phyloP scores from a whole-genome alignment of 2,888 invertebrate species.

The Onchidella celtica region DNA sequence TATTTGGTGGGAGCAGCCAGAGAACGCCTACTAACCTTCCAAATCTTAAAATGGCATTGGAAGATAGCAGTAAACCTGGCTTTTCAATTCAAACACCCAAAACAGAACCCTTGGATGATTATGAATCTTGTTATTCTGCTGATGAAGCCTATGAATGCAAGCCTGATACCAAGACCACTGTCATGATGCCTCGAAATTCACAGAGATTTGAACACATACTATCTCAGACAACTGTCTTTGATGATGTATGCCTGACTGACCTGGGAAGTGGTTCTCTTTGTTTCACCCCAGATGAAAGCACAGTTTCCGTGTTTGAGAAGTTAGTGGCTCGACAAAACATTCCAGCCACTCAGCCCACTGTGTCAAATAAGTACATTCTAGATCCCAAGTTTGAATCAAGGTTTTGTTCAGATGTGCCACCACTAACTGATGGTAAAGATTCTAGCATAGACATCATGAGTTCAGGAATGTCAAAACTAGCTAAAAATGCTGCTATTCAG shows the following conservation, averaged over 20 bases:
- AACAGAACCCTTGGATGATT: constrained; percentile 29
- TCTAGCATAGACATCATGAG: constrained; percentile 24
- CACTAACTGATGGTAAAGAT: not conserved
- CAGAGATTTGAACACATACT: constrained; percentile 44
- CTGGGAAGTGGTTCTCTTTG: not conserved
- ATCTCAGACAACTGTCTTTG: constrained; percentile 46
- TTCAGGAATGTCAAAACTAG: constrained; percentile 34
- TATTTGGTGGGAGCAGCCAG: not conserved
- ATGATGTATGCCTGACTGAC: constrained; percentile 31
- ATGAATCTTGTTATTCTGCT: constrained; percentile 13
- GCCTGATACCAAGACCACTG: not conserved
- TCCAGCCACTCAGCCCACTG: constrained; percentile 20
- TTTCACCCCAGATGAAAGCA: constrained; percentile 19
- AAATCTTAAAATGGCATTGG: not conserved
- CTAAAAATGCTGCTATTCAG: constrained; percentile 41
- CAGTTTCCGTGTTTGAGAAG: constrained; percentile 20
- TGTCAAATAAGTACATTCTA: constrained; percentile 27
- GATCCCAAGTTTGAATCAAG: constrained; percentile 40
- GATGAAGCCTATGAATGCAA: not conserved
- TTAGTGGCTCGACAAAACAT: not conserved
- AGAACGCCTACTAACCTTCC: not conserved
- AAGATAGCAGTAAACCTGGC: not conserved
- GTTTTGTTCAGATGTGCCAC: constrained; percentile 34
- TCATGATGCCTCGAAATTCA: constrained; percentile 3
- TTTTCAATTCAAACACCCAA: constrained; percentile 12